Conservation (phyloP, 1,140 invertebrate species). For the Steinernema khuongi region DNA sequence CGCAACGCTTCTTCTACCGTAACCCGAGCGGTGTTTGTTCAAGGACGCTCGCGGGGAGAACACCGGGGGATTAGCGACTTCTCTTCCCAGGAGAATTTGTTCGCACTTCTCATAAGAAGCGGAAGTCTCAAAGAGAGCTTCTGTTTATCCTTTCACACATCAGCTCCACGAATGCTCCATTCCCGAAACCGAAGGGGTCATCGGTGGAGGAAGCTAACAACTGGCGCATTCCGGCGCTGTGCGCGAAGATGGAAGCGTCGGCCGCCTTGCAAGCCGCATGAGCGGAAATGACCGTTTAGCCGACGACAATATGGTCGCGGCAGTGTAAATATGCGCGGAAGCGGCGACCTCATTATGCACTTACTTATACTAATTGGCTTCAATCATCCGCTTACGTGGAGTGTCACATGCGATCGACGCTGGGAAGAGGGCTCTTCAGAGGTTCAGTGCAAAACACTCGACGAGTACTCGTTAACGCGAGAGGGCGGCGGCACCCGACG, state of each 20-base stretch:
- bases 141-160: background rate
- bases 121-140: background rate
- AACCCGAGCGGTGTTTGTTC: background rate
- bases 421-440: background rate
- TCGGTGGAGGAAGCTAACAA: background rate
- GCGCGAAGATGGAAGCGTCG: background rate
- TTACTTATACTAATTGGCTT: background rate
- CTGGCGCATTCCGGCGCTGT: background rate
- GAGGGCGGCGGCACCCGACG: too few species aligned
- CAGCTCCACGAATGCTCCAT: background rate
- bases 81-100: background rate
- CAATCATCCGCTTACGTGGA: slow-evolving; percentile 11
- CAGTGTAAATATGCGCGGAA: slow-evolving; percentile 1
- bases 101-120: background rate
- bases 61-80: background rate
- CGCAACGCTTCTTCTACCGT: background rate
- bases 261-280: background rate
- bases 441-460: background rate
- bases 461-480: too few species aligned
- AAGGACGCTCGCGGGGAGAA: background rate
- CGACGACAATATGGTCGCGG: background rate
- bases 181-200: background rate
- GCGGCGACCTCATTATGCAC: slow-evolving; percentile 16
- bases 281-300: slow-evolving; percentile 11
- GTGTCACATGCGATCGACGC: background rate